Conservation (phyloP, 2,888 invertebrate species). For the Calameuta pallipes region DNA sequence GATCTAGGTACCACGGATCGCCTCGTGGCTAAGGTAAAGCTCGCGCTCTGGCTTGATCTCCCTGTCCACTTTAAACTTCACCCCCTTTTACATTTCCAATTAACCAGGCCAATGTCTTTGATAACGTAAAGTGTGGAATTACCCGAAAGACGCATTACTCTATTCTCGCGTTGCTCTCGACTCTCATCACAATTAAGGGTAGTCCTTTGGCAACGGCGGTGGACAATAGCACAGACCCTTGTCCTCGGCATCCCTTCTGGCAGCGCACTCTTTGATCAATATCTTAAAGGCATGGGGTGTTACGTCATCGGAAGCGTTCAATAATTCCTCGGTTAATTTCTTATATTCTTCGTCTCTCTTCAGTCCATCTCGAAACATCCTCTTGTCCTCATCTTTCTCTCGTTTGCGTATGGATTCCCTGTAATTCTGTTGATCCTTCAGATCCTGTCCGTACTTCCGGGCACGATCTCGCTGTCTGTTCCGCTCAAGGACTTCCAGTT, state of each 20-base stretch:
- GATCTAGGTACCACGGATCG: slow-evolving; percentile 3
- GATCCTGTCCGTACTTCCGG: slow-evolving; percentile 38
- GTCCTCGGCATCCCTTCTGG: slow-evolving; percentile 36
- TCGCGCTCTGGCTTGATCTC: slow-evolving; percentile 15
- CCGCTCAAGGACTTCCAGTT: slow-evolving; percentile 26
- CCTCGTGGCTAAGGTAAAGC: slow-evolving; percentile 9
- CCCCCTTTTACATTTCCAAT: neutral
- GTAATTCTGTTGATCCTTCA: slow-evolving; percentile 40
- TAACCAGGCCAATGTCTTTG: neutral
- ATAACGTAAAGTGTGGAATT: neutral
- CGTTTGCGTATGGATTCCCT: slow-evolving; percentile 27
- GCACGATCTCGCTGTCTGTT: slow-evolving; percentile 30
- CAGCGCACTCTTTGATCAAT: slow-evolving; percentile 39
- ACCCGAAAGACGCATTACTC: neutral
- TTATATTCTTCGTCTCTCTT: slow-evolving; percentile 38
- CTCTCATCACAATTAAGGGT: neutral
- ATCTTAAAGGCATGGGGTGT: slow-evolving; percentile 48
- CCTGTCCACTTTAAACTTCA: slow-evolving; percentile 13
- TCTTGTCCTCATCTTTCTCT: slow-evolving; percentile 34
- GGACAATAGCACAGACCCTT: slow-evolving; percentile 39
- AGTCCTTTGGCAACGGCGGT: slow-evolving; percentile 24
- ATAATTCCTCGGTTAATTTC: slow-evolving; percentile 38
- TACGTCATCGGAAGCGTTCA: slow-evolving; percentile 44
- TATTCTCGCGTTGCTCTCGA: neutral
- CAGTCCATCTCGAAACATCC: slow-evolving; percentile 19